These are phyloP conservation scores for Protobothrops flavoviridis DNA, from an alignment of 2,113 vertebrate species.

Conservation along the genomic window DNA sequence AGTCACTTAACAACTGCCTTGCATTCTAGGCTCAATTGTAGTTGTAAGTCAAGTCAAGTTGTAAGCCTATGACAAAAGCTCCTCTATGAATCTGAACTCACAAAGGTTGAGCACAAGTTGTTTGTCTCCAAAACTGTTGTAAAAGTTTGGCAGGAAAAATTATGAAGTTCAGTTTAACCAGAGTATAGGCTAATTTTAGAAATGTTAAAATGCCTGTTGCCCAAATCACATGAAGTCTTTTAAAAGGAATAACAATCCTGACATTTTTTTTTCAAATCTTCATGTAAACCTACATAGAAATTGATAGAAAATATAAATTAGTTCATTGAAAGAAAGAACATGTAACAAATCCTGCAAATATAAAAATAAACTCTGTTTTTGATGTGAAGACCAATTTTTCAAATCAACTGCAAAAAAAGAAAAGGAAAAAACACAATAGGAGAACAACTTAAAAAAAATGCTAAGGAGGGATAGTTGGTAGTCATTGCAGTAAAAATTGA, in stretches of 20 bases:
- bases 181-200: background rate
- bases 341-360: background rate
- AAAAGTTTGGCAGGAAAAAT: background rate
- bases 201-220: background rate
- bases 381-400: background rate
- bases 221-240: no score
- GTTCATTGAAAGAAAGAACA: background rate
- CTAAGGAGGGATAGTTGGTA: no score
- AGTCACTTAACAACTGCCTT: no score
- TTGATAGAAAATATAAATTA: background rate
- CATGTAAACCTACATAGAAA: background rate
- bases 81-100: background rate
- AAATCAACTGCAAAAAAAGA: background rate
- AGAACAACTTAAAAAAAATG: no score
- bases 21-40: no score
- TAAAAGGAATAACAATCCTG: no score
- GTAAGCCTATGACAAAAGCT: background rate
- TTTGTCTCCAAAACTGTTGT: background rate
- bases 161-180: background rate
- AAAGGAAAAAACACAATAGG: background rate
- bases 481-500: no score
- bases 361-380: background rate
- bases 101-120: background rate
- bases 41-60: no score
- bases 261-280: no score